A percentile compares a stretch with the other conserved stretches of the same genome.
Conservation (phyloP, 2,888 invertebrate genomes). For the Cheilosia pagana region DNA sequence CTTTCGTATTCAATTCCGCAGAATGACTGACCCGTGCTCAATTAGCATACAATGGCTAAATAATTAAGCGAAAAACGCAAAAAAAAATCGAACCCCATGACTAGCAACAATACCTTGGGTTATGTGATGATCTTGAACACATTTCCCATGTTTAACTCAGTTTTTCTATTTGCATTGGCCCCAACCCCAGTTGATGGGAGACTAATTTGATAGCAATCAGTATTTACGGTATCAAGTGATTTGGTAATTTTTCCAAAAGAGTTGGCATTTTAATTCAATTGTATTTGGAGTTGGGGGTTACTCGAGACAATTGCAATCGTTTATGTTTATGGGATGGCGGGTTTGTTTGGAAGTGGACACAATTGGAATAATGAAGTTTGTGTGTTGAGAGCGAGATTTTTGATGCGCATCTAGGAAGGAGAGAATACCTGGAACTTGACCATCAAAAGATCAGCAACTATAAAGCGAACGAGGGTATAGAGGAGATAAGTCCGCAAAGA, state of each 20-base stretch:
- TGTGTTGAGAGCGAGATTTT: too few relatives aligned
- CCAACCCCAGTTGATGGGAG: constrained; percentile 26
- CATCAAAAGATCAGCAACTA: too few relatives aligned
- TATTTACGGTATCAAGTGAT: constrained; percentile 15
- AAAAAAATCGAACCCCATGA: constrained; percentile 50
- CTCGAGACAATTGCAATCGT: background rate
- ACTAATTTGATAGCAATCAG: constrained; percentile 57
- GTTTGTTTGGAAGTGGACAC: background rate
- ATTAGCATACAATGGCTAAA: constrained; percentile 71
- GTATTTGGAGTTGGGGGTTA: background rate
- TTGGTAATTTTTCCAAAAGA: background rate
- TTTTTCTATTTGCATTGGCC: constrained; percentile 6
- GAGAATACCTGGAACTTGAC: too few relatives aligned
- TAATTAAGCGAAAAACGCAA: constrained; percentile 37
- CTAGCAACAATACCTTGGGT: constrained; percentile 30
- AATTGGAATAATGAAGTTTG: too few relatives aligned
- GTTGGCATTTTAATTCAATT: background rate
- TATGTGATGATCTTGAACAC: constrained; percentile 49
- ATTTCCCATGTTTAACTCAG: constrained; percentile 55
- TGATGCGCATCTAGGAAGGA: too few relatives aligned
- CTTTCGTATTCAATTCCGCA: constrained; percentile 22
- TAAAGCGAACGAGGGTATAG: too few relatives aligned
- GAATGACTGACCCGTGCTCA: constrained; percentile 35
- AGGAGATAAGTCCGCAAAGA: too few relatives aligned
- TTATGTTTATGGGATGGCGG: background rate